Evolutionary conservation across 2,113 vertebrate species (phyloP).

Genomic region (Apteryx mantelli): DNA sequence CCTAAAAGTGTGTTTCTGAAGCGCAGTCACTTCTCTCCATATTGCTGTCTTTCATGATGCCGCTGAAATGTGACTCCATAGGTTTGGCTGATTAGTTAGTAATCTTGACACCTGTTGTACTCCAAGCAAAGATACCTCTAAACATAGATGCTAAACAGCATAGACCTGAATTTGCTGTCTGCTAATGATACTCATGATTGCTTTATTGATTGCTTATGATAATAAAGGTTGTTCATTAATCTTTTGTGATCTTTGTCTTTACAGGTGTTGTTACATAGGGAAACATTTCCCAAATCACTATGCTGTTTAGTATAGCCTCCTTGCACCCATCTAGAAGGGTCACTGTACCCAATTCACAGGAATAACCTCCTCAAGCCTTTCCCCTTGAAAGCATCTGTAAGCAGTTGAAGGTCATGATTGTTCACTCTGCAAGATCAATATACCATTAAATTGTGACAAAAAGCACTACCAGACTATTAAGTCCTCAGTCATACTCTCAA

Average conservation of each 20-base stretch:
- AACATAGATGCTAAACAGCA: background rate
- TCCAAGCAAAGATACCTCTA: background rate
- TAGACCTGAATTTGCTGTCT: conserved; percentile 8
- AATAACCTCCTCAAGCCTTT: conserved; percentile 71
- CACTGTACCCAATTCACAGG: conserved; percentile 2
- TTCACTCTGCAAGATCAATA: conserved; percentile 77
- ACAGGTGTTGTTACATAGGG: conserved; percentile 13
- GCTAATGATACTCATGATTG: conserved; percentile 61
- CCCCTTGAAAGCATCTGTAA: conserved; percentile 72
- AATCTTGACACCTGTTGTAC: background rate
- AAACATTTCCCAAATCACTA: conserved; percentile 40
- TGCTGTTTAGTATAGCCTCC: conserved; percentile 40
- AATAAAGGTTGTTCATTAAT: conserved; percentile 39
- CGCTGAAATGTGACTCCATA: background rate
- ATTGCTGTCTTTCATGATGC: background rate
- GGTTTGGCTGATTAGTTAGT: background rate
- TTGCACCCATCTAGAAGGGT: background rate
- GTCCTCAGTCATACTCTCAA: conserved; percentile 67
- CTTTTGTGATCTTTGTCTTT: conserved; percentile 34
- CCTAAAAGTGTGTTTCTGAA: background rate
- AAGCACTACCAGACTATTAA: conserved; percentile 75
- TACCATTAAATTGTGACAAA: conserved; percentile 79
- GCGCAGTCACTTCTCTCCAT: background rate
- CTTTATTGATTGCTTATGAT: conserved; percentile 69
- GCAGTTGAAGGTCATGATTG: conserved; percentile 77